Base-by-base conservation (phyloP, 2,888 invertebrate genomes). In the Tridacna gigas region DNA sequence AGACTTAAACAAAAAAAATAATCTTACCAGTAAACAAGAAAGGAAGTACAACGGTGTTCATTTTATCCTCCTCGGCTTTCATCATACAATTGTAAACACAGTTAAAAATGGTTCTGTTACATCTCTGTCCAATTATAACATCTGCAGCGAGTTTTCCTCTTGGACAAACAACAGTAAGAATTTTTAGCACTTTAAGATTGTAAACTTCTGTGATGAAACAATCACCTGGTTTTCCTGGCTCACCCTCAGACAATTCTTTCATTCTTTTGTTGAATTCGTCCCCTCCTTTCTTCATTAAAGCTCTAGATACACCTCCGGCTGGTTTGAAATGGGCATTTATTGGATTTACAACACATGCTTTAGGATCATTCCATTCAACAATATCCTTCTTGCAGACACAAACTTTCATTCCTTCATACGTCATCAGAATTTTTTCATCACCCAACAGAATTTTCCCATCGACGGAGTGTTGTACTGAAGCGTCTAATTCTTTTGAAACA, bases 331-430 rank as follows among this genome's bases (percentile, higher is more conserved):
- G 2, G 37, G 18, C 45, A 37, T 67, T 28, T 15, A 37, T 67
- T 28, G 67, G 67, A 67, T 67, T 67, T 1, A 67, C 67, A 28
- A 67, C 18, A n/a, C 67, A 67, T 11, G n/a, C 18, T 4, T 1
- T 67, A 12, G 26, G 18, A 28, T 37, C 67, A 22, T 67, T 20
- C 13, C 12, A 20, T 26, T 26, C 28, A 9, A 28, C 67, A 22
- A 67, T 67, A 5, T 37, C 28, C 26, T 37, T 37, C 20, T 18
- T 26, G 18, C 4, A 18, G 5, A 67, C 37, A 15, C 18, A 37
- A 28, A 67, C 25, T n/a, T 13, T 25, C 5, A 67, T 67, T 28
- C 67, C 67, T 67, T 67, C 67, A 37, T 67, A 67, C 11, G 67
- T 67, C 28, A 67, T 9, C 12, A 67, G 28, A 12, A 22, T 4